Evolutionary conservation across 1,140 invertebrate species (phyloP).

Genomic region (Aphelinus certus): DNA sequence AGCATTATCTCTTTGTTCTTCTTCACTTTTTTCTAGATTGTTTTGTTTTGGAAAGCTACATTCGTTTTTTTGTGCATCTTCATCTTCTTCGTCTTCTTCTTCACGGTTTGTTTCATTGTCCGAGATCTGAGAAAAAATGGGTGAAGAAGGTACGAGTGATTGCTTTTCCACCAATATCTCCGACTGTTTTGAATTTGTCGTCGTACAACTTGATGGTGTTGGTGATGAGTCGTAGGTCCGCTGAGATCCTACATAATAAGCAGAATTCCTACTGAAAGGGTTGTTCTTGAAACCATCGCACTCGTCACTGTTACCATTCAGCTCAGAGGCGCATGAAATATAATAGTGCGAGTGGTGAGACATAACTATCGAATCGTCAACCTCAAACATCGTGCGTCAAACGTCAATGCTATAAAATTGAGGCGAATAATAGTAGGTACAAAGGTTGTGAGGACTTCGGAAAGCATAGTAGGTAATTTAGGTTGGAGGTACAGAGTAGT

Average conservation of each 20-base stretch:
- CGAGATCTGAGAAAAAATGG: neutral
- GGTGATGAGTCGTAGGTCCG: neutral
- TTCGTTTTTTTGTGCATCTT: neutral
- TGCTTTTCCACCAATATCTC: neutral
- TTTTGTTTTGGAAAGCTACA: conserved; percentile 1
- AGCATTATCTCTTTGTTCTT: neutral
- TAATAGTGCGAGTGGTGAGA: neutral
- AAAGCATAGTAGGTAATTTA: conserved; percentile 23
- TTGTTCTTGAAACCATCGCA: conserved; percentile 1
- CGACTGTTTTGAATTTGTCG: neutral
- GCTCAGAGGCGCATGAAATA: neutral
- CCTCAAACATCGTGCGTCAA: neutral
- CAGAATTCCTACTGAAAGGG: conserved; percentile 18
- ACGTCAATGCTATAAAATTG: neutral
- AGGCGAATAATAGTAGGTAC: neutral
- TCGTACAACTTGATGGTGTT: conserved; percentile 3
- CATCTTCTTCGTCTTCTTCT: neutral
- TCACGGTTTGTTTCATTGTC: neutral
- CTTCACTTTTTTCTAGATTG: neutral
- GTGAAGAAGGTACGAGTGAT: neutral
- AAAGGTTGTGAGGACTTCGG: conserved; percentile 12
- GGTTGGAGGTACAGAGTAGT: conserved; percentile 45
- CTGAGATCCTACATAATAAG: conserved; percentile 28
- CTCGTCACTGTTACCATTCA: conserved; percentile 11
- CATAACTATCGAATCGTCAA: neutral